Evolutionary conservation across 2,113 vertebrate genomes (phyloP).

Genomic region (Hemicordylus capensis): DNA sequence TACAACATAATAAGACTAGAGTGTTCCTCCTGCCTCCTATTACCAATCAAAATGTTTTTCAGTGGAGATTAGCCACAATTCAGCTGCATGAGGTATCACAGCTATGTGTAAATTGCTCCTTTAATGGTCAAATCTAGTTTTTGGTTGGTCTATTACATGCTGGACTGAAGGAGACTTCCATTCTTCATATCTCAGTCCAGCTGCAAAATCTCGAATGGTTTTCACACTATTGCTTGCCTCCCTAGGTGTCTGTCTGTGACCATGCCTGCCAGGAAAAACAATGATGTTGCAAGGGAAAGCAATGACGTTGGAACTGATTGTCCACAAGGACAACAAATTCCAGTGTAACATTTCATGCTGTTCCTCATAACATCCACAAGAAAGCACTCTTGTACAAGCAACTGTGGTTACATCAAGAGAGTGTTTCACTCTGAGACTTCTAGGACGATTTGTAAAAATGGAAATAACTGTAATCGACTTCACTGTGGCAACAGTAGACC

Average conservation of each 20-base stretch:
- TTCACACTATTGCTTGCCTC: background rate
- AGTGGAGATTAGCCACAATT: background rate
- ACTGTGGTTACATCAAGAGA: background rate
- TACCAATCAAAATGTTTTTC: background rate
- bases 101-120: no score
- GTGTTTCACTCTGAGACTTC: no score
- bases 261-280: background rate
- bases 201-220: background rate
- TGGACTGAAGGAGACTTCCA: no score
- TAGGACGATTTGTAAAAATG: background rate
- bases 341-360: background rate
- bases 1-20: no score
- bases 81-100: background rate
- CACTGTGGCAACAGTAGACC: background rate
- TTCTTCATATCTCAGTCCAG: no score
- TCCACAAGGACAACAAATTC: background rate
- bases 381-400: background rate
- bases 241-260: background rate
- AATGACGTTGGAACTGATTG: background rate
- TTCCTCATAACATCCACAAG: background rate
- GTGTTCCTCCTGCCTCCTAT: background rate
- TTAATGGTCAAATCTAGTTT: background rate
- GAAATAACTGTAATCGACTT: background rate
- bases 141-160: no score
- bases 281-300: no score